phyloP scores from a whole-genome alignment of 2,888 invertebrate species.

The Lasius platythorax region DNA sequence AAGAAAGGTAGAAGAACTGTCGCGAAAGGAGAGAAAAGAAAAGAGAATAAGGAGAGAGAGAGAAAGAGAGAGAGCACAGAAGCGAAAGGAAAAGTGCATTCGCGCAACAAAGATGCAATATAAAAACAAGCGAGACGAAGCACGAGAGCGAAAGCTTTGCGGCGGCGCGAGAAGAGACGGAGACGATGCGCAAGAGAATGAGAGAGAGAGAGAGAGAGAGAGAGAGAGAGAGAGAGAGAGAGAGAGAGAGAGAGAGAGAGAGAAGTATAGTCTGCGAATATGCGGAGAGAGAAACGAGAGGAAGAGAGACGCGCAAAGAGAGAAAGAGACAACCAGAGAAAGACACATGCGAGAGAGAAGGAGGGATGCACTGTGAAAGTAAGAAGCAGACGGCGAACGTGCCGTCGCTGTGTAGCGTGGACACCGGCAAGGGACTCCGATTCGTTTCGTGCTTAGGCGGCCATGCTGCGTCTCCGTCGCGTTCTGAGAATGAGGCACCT shows the following conservation, averaged over 20 bases:
- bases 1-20: slow-evolving; percentile 23
- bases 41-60: neutral
- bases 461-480: slow-evolving; percentile 78
- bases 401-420: slow-evolving; percentile 61
- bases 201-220: slow-evolving; percentile 51
- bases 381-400: slow-evolving; percentile 55
- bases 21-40: slow-evolving; percentile 1
- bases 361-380: slow-evolving; percentile 40
- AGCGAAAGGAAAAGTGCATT: slow-evolving; percentile 27
- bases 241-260: slow-evolving; percentile 39
- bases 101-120: slow-evolving; percentile 55
- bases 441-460: slow-evolving; percentile 76
- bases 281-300: neutral
- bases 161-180: neutral
- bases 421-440: slow-evolving; percentile 72
- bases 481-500: slow-evolving; percentile 73
- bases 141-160: slow-evolving; percentile 63
- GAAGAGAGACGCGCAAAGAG: slow-evolving; percentile 25
- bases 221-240: slow-evolving; percentile 44
- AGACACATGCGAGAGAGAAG: slow-evolving; percentile 1
- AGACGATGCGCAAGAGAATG: slow-evolving; percentile 49
- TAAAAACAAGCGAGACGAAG: slow-evolving; percentile 61
- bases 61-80: slow-evolving; percentile 26
- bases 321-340: neutral
- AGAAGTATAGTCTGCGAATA: slow-evolving; percentile 11